Base-by-base conservation (phyloP, 2,888 invertebrate species). In the Cheilosia grossa region DNA sequence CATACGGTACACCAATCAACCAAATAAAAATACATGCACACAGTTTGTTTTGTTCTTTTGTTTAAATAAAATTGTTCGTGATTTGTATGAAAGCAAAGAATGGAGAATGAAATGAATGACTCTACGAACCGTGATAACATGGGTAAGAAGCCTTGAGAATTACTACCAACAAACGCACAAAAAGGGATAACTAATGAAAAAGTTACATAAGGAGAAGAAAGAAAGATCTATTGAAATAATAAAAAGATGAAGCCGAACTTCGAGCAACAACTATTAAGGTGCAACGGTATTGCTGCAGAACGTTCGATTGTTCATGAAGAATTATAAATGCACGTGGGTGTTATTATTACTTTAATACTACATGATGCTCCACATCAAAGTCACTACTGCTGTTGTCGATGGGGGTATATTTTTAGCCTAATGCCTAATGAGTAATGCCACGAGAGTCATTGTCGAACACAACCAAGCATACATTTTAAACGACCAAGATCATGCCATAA, bases 21-120 rank as follows among this genome's bases (percentile, higher is more conserved):
- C 88, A 91, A 91, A 90, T 89, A 89, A 90, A 90, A 91, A 89
- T 89, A 90, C 90, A 91, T 90, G 90, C 91, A 90, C 90, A 90
- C 89, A 89, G 88, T 88, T 88, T 88, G 87, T 80, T 82, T 85
- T 86, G 87, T 82, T 87, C 85, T 87, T 54, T 64, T 58, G 17
- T 61, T 58, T 51, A n/a, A 44, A 67, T 40, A 56, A 67, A 82
- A 49, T 53, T 51, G 19, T 73, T 54, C 21, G 40, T 47, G 19
- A 33, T n/a, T 13, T 54, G 17, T 21, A 72, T 74, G 67, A 24
- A 69, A 30, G 21, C 54, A 74, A 54, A 56, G 10, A 58, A 44
- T 47, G 17, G 66, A 24, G n/a, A 66, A 21, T 54, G 58, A 56
- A 44, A 56, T 53, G 69, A 40, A 19, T 40, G 66, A 54, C 37